These are phyloP conservation scores for Acleris literana DNA, from an alignment of 2,888 invertebrate genomes.

Conservation along the genomic window DNA sequence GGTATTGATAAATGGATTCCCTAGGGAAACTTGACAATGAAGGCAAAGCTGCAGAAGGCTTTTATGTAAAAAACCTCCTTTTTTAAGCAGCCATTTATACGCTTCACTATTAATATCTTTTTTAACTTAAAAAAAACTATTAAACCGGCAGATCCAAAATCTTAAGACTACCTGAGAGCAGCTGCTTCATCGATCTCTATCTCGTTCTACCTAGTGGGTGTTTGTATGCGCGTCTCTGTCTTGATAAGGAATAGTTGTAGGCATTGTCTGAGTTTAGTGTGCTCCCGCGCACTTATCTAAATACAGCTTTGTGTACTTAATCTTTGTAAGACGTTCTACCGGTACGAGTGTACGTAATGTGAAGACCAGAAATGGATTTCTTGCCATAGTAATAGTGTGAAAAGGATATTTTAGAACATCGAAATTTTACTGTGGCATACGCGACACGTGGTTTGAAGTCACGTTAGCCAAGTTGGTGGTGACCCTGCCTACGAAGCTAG, in stretches of 20 bases:
- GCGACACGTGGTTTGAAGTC: no score
- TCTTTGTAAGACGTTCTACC: constrained; percentile 19
- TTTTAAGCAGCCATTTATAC: constrained; percentile 25
- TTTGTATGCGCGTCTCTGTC: constrained; percentile 49
- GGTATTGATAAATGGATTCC: background rate
- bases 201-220: constrained; percentile 47
- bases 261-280: constrained; percentile 30
- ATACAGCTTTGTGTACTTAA: constrained; percentile 32
- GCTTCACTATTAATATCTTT: constrained; percentile 32
- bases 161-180: constrained; percentile 72
- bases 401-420: no score
- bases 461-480: no score
- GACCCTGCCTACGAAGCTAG: no score
- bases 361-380: no score
- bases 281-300: constrained; percentile 35
- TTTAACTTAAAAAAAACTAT: constrained; percentile 49
- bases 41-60: constrained; percentile 9
- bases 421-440: no score
- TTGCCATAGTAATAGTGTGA: no score
- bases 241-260: constrained; percentile 51
- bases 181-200: constrained; percentile 71
- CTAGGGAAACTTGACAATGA: background rate
- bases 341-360: background rate
- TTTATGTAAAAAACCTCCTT: constrained; percentile 9
- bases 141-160: constrained; percentile 61